Conservation (phyloP, 2,113 vertebrate species). For the Seriola rivoliana region DNA sequence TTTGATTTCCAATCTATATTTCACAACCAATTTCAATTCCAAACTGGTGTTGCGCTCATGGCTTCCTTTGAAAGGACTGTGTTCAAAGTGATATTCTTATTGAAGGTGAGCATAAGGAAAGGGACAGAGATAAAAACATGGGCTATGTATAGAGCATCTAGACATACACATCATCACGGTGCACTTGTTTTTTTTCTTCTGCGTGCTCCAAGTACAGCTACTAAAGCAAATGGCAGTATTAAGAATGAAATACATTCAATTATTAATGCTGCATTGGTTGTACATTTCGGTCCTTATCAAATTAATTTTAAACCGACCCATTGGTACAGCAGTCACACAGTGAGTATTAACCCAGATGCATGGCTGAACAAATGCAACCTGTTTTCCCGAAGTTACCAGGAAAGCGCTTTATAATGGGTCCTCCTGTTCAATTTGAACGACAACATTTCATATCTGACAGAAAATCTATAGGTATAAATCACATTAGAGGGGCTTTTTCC, state of each 20-base stretch:
- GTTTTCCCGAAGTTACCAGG: slow-evolving; percentile 85
- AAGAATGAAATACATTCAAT: slow-evolving; percentile 51
- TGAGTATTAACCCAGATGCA: slow-evolving; percentile 52
- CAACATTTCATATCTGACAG: slow-evolving; percentile 97
- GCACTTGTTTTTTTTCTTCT: slow-evolving; percentile 28
- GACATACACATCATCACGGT: background rate
- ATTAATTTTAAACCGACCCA: slow-evolving; percentile 63
- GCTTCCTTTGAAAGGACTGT: slow-evolving; percentile 11
- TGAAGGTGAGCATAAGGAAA: slow-evolving; percentile 17
- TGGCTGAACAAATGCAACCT: slow-evolving; percentile 81
- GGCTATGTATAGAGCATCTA: background rate
- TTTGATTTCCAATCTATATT: slow-evolving; percentile 44
- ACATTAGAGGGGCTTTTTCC: slow-evolving; percentile 93
- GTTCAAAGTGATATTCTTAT: slow-evolving; percentile 28
- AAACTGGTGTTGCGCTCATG: background rate
- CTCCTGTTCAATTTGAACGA: slow-evolving; percentile 94
- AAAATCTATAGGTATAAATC: slow-evolving; percentile 99
- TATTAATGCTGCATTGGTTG: slow-evolving; percentile 44
- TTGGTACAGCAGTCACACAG: slow-evolving; percentile 27
- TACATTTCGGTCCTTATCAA: slow-evolving; percentile 64
- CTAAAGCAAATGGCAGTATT: slow-evolving; percentile 34
- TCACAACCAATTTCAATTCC: slow-evolving; percentile 43
- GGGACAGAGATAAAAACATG: background rate
- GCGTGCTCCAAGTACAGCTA: slow-evolving; percentile 2
- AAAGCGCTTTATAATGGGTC: slow-evolving; percentile 94